phyloP scores from a whole-genome alignment of 2,888 invertebrate genomes.

The Hartigia nigra region DNA sequence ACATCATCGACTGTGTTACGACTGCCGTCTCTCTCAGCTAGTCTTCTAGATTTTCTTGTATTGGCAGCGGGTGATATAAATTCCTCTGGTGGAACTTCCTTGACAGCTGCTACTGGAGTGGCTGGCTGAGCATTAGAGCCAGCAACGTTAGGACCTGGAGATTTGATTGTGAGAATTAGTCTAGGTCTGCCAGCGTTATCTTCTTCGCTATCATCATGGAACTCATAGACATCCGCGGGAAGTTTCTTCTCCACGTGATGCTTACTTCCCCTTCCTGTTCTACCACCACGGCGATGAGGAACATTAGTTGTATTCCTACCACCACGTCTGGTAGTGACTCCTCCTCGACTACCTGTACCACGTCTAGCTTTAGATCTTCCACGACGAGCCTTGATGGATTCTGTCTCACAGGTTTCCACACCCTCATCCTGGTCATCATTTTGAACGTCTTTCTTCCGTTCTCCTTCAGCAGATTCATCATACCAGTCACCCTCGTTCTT shows the following conservation, averaged over 20 bases:
- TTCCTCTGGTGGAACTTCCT: constrained; percentile 70
- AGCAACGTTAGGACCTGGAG: constrained; percentile 67
- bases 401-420: constrained; percentile 58
- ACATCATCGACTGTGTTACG: constrained; percentile 86
- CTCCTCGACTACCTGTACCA: constrained; percentile 65
- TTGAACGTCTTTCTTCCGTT: constrained; percentile 37
- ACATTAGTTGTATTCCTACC: constrained; percentile 55
- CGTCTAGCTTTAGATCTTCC: constrained; percentile 59
- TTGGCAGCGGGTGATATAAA: constrained; percentile 75
- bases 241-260: constrained; percentile 69
- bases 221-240: constrained; percentile 87
- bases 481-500: constrained; percentile 57
- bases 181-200: constrained; percentile 74
- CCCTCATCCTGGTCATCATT: constrained; percentile 61
- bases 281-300: constrained; percentile 60
- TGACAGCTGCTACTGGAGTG: constrained; percentile 65
- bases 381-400: constrained; percentile 60
- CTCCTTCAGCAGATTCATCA: constrained; percentile 49
- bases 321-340: constrained; percentile 72
- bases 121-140: constrained; percentile 62
- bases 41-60: constrained; percentile 83
- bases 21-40: constrained; percentile 82
- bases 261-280: constrained; percentile 61
- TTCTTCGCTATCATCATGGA: constrained; percentile 90
- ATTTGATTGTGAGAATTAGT: constrained; percentile 85